Conservation (phyloP, 2,797 vertebrate genomes). For the Discoglossus pictus region DNA sequence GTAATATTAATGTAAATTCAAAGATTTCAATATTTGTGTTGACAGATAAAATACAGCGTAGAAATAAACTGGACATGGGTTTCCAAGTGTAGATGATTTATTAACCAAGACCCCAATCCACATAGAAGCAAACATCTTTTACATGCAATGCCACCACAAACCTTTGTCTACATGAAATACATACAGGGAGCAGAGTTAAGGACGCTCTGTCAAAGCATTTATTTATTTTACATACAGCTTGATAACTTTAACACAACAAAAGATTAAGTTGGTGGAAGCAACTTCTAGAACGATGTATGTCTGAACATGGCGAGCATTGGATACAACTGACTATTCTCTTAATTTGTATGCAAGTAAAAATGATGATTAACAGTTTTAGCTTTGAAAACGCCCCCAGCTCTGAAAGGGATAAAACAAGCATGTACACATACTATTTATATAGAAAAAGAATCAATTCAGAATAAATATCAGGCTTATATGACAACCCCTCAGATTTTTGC, state of each 20-base stretch:
- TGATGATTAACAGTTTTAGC: slow-evolving; percentile 11
- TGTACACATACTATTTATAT: slow-evolving; percentile 30
- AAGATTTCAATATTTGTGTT: no score
- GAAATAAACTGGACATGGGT: not conserved
- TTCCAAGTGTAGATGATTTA: slow-evolving; percentile 44
- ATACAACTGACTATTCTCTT: not conserved
- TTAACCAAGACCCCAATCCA: slow-evolving; percentile 46
- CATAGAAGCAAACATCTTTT: slow-evolving; percentile 49
- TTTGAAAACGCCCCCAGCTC: slow-evolving; percentile 11
- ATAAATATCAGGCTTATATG: slow-evolving; percentile 35
- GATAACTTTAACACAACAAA: slow-evolving; percentile 43
- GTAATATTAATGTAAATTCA: no score
- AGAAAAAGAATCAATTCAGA: slow-evolving; percentile 37
- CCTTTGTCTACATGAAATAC: slow-evolving; percentile 49
- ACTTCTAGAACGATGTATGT: slow-evolving; percentile 30
- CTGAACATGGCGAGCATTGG: not conserved
- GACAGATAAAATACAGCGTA: no score
- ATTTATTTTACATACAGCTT: slow-evolving; percentile 47
- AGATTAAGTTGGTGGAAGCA: slow-evolving; percentile 24
- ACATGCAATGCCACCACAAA: slow-evolving; percentile 16
- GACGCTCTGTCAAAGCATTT: slow-evolving; percentile 41
- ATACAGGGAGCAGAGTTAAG: slow-evolving; percentile 48
- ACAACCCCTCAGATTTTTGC: slow-evolving; percentile 8
- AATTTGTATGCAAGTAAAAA: slow-evolving; percentile 24
- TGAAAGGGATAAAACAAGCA: slow-evolving; percentile 21